phyloP scores from a whole-genome alignment of 1,140 invertebrate genomes.

The Sminthurides bifidus region DNA sequence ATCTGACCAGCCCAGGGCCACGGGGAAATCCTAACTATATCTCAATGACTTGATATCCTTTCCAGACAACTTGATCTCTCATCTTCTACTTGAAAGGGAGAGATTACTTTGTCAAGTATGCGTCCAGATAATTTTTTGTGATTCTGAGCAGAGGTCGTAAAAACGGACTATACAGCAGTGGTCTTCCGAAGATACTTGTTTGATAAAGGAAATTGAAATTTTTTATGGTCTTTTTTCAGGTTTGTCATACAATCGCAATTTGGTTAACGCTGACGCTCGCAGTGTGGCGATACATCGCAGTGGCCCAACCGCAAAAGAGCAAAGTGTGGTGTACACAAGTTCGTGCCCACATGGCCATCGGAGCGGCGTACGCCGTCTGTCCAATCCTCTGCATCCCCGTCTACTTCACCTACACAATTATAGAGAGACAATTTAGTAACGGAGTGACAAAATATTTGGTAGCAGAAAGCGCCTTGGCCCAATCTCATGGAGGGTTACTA shows the following conservation, averaged over 20 bases:
- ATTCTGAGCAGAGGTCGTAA: no score
- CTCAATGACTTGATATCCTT: no score
- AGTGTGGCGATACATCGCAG: constrained; percentile 83
- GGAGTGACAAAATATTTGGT: constrained; percentile 39
- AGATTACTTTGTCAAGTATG: no score
- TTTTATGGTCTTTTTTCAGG: constrained; percentile 44
- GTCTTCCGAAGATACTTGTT: no score
- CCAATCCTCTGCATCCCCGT: constrained; percentile 73
- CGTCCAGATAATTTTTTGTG: no score
- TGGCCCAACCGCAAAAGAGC: constrained; percentile 57
- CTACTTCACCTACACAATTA: constrained; percentile 56
- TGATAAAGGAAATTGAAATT: no score
- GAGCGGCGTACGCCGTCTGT: constrained; percentile 65
- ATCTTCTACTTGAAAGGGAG: no score
- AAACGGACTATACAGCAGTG: no score
- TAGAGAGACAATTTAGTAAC: constrained; percentile 31
- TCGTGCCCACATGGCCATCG: constrained; percentile 58
- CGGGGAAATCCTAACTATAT: no score
- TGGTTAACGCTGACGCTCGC: constrained; percentile 82
- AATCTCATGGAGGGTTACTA: constrained; percentile 40
- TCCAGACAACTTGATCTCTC: no score
- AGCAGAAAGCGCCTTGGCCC: constrained; percentile 41
- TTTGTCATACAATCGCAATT: constrained; percentile 83
- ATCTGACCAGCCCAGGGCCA: no score
- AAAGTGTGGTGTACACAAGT: constrained; percentile 65